Base-by-base conservation (phyloP, 2,888 invertebrate genomes). In the Drosophila kambysellisi region DNA sequence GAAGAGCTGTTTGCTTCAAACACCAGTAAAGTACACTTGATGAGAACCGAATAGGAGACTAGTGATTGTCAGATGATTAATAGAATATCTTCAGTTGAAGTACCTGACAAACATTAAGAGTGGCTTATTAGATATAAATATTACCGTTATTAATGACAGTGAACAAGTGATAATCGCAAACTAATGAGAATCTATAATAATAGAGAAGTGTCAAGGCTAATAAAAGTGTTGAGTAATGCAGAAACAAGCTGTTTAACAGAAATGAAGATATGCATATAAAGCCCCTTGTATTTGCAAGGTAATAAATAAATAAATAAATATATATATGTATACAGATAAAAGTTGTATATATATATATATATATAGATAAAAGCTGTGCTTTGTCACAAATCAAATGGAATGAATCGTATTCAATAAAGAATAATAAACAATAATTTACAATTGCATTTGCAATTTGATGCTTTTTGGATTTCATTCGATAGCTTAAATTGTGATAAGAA, bases 401-500 rank as follows among this genome's bases (percentile, higher is more conserved):
- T 8, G 25, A 12, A 11, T 64, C 32, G 4, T 4, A 64, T 64
- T 63, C 15, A 48, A n/a, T 8, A 12, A 15, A 12, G 0, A 32
- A 37, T 37, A 59, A 15, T 59, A 20, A 62, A 37, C 32, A 52
- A 58, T 46, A 15, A 56, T 69, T 46, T 64, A 33, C 46, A 61
- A 63, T 61, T 35, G 58, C 59, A 58, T 54, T 58, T 30, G 58
- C 58, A 61, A 56, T 53, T 32, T 39, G 52, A 50, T 61, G 32
- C 7, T 33, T 1, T 29, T 29, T 3, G 39, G 6, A 70, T 73
- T 50, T 33, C 53, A 69, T 59, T 58, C 12, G 59, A 64, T 67
- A 60, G 53, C 56, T 39, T 43, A 32, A 51, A 43, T 25, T 57
- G 72, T 54, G 88, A 88, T 83, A 83, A 83, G 80, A 76, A 68